These are phyloP conservation scores for Agonopterix arenella DNA, from an alignment of 2,888 invertebrate genomes.

Conservation along the genomic window DNA sequence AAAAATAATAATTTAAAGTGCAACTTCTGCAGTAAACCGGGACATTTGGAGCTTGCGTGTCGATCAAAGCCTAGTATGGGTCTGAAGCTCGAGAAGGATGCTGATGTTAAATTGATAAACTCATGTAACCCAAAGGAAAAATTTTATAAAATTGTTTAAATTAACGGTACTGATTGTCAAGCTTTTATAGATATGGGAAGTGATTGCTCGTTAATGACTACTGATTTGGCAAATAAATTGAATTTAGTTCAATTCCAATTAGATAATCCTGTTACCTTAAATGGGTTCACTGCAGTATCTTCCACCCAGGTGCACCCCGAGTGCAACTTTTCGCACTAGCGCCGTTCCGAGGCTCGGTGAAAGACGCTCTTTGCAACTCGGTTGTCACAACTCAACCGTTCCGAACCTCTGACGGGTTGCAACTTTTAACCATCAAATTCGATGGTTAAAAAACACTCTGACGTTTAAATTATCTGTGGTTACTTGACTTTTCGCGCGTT, in stretches of 20 bases:
- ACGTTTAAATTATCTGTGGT: too few relatives aligned
- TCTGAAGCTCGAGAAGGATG: conserved; percentile 14
- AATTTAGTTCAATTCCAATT: conserved; percentile 6
- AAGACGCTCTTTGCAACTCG: too few relatives aligned
- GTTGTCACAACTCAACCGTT: too few relatives aligned
- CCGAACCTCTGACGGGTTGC: too few relatives aligned
- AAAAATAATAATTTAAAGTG: conserved; percentile 13
- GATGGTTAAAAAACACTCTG: too few relatives aligned
- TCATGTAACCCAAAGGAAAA: conserved; percentile 9
- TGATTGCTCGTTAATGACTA: conserved; percentile 15
- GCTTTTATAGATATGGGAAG: conserved; percentile 19
- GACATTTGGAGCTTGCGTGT: conserved; percentile 17
- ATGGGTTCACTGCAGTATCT: conserved; percentile 10
- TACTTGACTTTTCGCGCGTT: too few relatives aligned
- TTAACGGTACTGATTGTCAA: conserved; percentile 7
- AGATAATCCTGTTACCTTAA: conserved; percentile 5
- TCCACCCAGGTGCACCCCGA: conserved; percentile 1
- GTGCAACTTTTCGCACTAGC: too few relatives aligned
- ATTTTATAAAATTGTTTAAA: conserved; percentile 11
- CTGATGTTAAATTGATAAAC: conserved; percentile 15
- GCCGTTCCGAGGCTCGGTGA: too few relatives aligned
- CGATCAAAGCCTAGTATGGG: conserved; percentile 6
- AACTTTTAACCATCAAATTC: too few relatives aligned
- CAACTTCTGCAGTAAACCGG: conserved; percentile 13
- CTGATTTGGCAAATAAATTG: conserved; percentile 1